Base-by-base conservation (phyloP, 2,797 vertebrate genomes). In the Kryptolebias ocellatus region DNA sequence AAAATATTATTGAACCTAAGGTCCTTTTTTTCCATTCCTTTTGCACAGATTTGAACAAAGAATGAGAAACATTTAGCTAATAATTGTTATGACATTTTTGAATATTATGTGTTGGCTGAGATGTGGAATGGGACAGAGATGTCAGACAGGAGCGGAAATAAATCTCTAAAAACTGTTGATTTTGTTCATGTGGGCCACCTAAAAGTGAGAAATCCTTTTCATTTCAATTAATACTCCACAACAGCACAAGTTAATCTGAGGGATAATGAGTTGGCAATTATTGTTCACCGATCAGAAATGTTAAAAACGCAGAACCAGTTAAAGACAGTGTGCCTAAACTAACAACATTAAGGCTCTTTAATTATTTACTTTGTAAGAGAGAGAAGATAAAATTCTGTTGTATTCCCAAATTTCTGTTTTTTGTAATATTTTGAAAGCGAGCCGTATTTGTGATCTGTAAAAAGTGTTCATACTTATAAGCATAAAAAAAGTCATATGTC, bases 21-120 rank as follows among this genome's bases (percentile, higher is more conserved):
- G 39, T 46, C 28, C 70, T 44, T 7, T 70, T 14, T 37, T 34
- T 9, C 6, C 24, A 1, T 56, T 59, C 24, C 27, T 51, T 17
- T 34, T n/a, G 37, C 42, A 54, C 49, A 72, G 54, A 64, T 54
- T 42, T 16, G 20, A 75, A 45, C 29, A 31, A 28, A 61, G 20
- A 67, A 20, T 18, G 34, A 37, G 39, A 18, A 60, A 65, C 29
- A 39, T 72, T 42, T 18, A 24, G n/a, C 10, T 37, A 18, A 45
- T 34, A 81, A 81, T 72, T 78, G 70, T 61, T 60, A 17, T 72
- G 77, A 73, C 65, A 71, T 81, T 78, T 63, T 65, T 68, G 54
- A 77, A 63, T 58, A 20, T 11, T 12, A 28, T 16, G 27, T 59
- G 42, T 29, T 24, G 16, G 55, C 42, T 24, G 18, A 58, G 39